phyloP scores from a whole-genome alignment of 1,140 invertebrate species.

The Chrysomallon squamiferum region DNA sequence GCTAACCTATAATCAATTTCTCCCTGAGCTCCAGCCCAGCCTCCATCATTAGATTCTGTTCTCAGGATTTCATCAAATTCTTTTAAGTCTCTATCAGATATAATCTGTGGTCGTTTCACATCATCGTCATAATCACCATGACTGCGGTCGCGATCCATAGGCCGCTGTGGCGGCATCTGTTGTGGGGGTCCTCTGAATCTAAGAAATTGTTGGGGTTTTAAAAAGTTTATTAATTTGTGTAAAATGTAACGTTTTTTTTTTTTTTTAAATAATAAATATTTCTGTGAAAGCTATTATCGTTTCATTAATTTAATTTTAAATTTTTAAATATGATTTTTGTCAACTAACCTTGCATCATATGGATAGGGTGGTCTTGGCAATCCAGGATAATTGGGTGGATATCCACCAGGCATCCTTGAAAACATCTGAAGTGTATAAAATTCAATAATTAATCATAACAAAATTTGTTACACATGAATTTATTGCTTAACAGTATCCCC shows the following conservation, averaged over 20 bases:
- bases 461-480: too few species aligned
- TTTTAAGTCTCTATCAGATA: slow-evolving; percentile 89
- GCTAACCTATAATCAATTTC: slow-evolving; percentile 91
- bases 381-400: slow-evolving; percentile 60
- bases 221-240: too few species aligned
- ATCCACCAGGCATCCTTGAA: slow-evolving; percentile 50
- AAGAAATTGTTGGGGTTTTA: too few species aligned
- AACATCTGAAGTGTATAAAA: slow-evolving; percentile 61
- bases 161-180: slow-evolving; percentile 38
- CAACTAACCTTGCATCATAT: slow-evolving; percentile 61
- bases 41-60: slow-evolving; percentile 75
- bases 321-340: too few species aligned
- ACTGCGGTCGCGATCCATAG: slow-evolving; percentile 8
- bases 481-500: too few species aligned
- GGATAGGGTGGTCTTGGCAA: slow-evolving; percentile 60
- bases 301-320: too few species aligned
- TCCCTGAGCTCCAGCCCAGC: slow-evolving; percentile 86
- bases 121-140: slow-evolving; percentile 28
- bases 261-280: too few species aligned
- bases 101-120: slow-evolving; percentile 75
- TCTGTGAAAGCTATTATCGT: too few species aligned
- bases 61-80: slow-evolving; percentile 87
- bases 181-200: slow-evolving; percentile 42
- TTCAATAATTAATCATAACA: too few species aligned
- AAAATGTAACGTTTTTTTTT: too few species aligned